Base-by-base conservation (phyloP, 2,888 invertebrate genomes). In the Merodon equestris region DNA sequence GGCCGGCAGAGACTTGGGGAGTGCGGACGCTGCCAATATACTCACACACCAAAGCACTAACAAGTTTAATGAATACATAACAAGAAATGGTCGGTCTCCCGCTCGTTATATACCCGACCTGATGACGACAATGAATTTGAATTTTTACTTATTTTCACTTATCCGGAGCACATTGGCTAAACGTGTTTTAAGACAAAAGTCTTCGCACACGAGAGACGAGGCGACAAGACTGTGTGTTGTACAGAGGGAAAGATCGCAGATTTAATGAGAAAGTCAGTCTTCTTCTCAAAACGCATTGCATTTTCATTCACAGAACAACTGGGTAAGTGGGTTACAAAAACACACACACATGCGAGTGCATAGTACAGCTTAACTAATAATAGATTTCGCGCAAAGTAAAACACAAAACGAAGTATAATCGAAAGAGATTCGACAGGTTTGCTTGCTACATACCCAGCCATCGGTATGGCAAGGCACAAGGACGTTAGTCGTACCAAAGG, bases 21-120 rank as follows among this genome's bases (percentile, higher is more conserved):
- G 9, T n/a, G 17, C 1, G 38, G 10, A 34, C 54, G 27, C 5
- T 9, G 40, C n/a, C n/a, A n/a, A n/a, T n/a, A 77, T 70, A 79
- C 74, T 60, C 64, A 57, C 38, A 63, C 71, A 74, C 58, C 64
- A 57, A 27, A 67, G 42, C 61, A 77, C 73, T 63, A 67, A 75
- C 67, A 83, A 83, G 83, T 84, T 84, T 81, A 84, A 72, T 75
- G 82, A 81, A 81, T 83, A 83, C 72, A 81, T 81, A 70, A 79
- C 57, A 76, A 81, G 56, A 60, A 66, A 83, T 61, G 64, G 58
- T 50, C 50, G 72, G 64, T 58, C 56, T 64, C 51, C 54, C 14
- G 18, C 44, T 34, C 47, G 42, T 44, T 71, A 57, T 66, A 51
- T 60, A 64, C 18, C 48, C n/a, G 7, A 12, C 19, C 61, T 44